Percentiles rank a stretch among this genome's conserved stretches.
Evolutionary conservation across 2,113 vertebrate genomes (phyloP).

Genomic region (Alosa alosa): DNA sequence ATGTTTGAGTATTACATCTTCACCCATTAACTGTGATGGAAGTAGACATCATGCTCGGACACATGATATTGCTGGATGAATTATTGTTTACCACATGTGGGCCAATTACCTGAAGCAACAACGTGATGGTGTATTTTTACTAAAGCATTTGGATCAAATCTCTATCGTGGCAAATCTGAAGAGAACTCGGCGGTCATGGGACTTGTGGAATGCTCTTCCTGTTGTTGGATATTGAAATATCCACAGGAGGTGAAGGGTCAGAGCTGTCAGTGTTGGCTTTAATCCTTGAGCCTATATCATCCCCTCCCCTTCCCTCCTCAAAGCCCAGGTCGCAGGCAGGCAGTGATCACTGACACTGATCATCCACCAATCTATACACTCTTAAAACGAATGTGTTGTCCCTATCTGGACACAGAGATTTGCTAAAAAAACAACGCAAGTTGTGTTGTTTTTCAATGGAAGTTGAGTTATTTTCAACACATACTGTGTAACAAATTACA

Average conservation of each 20-base stretch:
- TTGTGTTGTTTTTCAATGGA: too few species aligned
- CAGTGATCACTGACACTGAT: not conserved
- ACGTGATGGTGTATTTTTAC: not conserved
- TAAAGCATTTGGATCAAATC: not conserved
- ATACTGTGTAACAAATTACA: too few species aligned
- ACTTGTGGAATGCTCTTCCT: constrained; percentile 11
- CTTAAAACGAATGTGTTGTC: too few species aligned
- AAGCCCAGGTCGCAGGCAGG: not conserved
- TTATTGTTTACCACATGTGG: not conserved
- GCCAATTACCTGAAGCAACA: not conserved
- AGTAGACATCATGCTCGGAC: not conserved
- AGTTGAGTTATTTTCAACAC: too few species aligned
- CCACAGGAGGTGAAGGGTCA: not conserved
- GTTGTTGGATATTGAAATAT: not conserved
- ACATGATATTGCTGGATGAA: not conserved
- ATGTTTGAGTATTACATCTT: not conserved
- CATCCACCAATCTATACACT: not conserved
- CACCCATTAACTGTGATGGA: not conserved
- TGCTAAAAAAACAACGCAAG: too few species aligned
- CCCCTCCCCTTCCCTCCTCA: not conserved
- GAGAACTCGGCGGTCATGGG: not conserved
- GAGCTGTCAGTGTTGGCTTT: not conserved
- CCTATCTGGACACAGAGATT: too few species aligned
- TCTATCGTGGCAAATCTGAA: not conserved
- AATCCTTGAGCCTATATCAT: constrained; percentile 1